Evolutionary conservation across 2,888 invertebrate species (phyloP).

Genomic region (Dasysyrphus albostriatus): DNA sequence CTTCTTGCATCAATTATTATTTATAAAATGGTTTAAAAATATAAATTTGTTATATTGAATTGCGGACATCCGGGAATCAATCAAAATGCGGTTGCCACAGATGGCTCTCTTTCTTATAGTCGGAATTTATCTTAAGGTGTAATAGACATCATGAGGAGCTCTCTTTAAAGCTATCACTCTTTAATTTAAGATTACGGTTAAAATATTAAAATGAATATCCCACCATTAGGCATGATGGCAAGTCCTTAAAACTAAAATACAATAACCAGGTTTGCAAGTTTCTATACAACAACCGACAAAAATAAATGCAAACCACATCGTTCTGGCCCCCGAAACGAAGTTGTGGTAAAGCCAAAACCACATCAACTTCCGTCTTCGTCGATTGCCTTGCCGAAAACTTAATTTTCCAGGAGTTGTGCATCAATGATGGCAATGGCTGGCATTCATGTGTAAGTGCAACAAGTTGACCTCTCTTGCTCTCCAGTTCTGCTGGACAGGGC

Average conservation of each 20-base stretch:
- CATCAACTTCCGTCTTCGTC: conserved; percentile 76
- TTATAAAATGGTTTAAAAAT: not conserved
- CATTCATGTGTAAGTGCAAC: conserved; percentile 48
- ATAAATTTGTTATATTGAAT: conserved; percentile 38
- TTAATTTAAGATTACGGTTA: conserved; percentile 52
- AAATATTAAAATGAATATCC: conserved; percentile 41
- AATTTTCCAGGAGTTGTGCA: conserved; percentile 65
- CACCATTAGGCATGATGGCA: conserved; percentile 6
- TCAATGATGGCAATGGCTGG: conserved; percentile 55
- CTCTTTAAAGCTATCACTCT: conserved; percentile 8
- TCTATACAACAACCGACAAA: conserved; percentile 49
- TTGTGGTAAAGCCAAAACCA: conserved; percentile 74
- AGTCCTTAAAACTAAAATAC: conserved; percentile 21
- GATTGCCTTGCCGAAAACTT: conserved; percentile 73
- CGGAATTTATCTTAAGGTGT: conserved; percentile 13
- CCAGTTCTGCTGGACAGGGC: not conserved
- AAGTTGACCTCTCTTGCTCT: conserved; percentile 58
- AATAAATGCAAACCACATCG: conserved; percentile 74
- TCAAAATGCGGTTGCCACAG: conserved; percentile 82
- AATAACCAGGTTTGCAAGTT: conserved; percentile 7
- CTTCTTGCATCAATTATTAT: conserved; percentile 21
- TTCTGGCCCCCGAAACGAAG: conserved; percentile 73
- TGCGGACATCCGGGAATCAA: conserved; percentile 82
- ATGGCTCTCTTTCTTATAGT: conserved; percentile 71
- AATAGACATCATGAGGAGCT: conserved; percentile 6